Evolutionary conservation across 2,113 vertebrate genomes (phyloP).

Genomic region (Myrmophylax atrothorax): DNA sequence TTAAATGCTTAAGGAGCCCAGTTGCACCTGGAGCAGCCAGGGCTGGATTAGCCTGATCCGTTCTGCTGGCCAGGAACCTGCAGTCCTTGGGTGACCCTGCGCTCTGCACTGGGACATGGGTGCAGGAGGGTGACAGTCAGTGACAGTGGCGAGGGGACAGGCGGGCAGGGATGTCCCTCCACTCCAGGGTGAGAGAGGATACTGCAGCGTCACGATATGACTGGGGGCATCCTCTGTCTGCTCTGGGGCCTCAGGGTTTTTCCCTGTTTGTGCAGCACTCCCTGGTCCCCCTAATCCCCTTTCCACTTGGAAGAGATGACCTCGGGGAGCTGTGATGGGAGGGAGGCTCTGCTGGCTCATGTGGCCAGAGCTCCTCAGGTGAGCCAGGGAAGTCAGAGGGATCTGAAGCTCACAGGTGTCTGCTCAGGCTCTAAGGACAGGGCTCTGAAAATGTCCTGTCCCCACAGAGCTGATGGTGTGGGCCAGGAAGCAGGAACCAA

Average conservation of each 20-base stretch:
- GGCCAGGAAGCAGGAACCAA: neutral
- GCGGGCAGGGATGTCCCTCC: neutral
- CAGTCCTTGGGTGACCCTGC: neutral
- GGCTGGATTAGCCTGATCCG: neutral
- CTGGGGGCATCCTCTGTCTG: neutral
- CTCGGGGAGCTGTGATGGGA: neutral
- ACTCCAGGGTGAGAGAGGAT: neutral
- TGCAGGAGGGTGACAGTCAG: neutral
- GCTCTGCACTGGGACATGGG: accelerated
- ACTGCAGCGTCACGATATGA: neutral
- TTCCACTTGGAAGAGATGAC: neutral
- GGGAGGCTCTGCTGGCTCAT: neutral
- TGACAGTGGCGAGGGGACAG: neutral
- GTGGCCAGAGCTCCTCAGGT: neutral
- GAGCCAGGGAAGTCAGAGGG: neutral
- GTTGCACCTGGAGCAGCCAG: neutral
- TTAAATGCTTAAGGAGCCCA: neutral
- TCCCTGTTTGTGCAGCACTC: neutral
- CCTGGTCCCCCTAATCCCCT: neutral
- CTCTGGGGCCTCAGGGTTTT: neutral
- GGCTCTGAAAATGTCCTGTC: neutral
- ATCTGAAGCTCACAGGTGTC: neutral
- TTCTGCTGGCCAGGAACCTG: neutral
- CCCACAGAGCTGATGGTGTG: neutral
- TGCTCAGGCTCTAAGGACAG: neutral